Evolutionary conservation across 2,797 vertebrate genomes (phyloP), one percentile per base, ranked within the genome.

Genomic region (Centroberyx gerrardi): DNA sequence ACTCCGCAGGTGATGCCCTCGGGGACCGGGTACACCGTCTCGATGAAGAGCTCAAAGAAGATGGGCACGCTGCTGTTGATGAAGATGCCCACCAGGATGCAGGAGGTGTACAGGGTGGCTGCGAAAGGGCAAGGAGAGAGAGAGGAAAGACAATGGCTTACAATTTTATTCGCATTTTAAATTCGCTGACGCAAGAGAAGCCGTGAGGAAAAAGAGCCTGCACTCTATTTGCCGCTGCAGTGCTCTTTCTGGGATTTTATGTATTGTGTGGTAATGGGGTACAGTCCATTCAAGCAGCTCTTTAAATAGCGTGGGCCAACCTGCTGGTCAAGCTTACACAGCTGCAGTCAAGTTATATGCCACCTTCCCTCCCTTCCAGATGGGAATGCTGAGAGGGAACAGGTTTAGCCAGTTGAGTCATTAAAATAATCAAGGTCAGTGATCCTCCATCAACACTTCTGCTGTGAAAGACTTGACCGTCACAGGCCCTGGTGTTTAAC

Each of bases 1-100:
- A 99, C 96, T 56, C 98, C 98, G 1, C 98, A 99, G 74, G 97
- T 98, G 94, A 99, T 98, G 86, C 98, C 98, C 95, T 99, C 98
- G 74, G 98, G 98, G 87, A 98, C 97, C 0, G 98, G 98, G 87
- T 99, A 99, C 74, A 99, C 97, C 0, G 98, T 99, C 92, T 99
- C 98, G 75, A 99, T 97, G 83, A 98, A 96, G 74, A 99, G 96
- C 92, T 99, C 98, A 13, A 99, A 97, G 96, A 99, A 99, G 88
- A 99, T 99, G 15, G 98, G 98, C 78, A 99, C 89, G 0, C 97
- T 98, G 95, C 98, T 98, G 91, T 97, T 98, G 86, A 99, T 94
- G 91, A 99, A 99, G 65, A 99, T 96, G 58, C 98, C 98, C 81
- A 98, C 87, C 92, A 99, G 95, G 93, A 99, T 98, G 79, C 98